Evolutionary conservation across 2,113 vertebrate species (phyloP).

Genomic region (Copsychus sechellarum): DNA sequence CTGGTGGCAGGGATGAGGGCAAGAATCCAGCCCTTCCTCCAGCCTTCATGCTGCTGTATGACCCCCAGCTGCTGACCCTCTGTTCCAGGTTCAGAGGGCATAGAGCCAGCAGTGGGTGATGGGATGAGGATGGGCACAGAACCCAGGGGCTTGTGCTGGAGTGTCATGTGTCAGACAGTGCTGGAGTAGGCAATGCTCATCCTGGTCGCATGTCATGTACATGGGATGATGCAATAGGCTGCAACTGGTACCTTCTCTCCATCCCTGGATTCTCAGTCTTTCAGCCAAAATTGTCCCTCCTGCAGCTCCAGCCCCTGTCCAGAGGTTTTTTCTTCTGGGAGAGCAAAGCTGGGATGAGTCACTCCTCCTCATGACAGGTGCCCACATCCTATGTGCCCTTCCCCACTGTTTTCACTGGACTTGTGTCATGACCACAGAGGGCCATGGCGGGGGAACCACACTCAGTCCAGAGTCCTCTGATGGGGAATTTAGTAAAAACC

Average conservation of each 20-base stretch:
- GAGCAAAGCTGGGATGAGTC: background rate
- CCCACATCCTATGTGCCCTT: background rate
- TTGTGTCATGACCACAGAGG: background rate
- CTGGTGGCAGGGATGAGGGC: background rate
- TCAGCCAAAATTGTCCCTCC: background rate
- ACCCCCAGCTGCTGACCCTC: fast-evolving
- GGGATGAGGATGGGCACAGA: background rate
- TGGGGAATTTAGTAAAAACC: background rate
- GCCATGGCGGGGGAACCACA: background rate
- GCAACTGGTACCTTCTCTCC: background rate
- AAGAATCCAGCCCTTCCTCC: background rate
- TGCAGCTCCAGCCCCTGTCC: background rate
- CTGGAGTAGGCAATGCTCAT: fast-evolving
- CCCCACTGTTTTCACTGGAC: background rate
- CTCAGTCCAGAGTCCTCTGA: background rate
- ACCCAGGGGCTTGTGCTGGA: background rate
- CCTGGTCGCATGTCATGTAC: fast-evolving
- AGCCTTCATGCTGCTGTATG: background rate
- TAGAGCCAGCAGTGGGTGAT: background rate
- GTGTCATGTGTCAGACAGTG: fast-evolving
- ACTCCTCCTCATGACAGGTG: background rate
- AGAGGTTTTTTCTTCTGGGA: background rate
- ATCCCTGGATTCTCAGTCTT: background rate
- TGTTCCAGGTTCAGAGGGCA: background rate
- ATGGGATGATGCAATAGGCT: background rate